Base-by-base conservation (phyloP, 2,113 vertebrate genomes). In the Speoplatyrhinus poulsoni region DNA sequence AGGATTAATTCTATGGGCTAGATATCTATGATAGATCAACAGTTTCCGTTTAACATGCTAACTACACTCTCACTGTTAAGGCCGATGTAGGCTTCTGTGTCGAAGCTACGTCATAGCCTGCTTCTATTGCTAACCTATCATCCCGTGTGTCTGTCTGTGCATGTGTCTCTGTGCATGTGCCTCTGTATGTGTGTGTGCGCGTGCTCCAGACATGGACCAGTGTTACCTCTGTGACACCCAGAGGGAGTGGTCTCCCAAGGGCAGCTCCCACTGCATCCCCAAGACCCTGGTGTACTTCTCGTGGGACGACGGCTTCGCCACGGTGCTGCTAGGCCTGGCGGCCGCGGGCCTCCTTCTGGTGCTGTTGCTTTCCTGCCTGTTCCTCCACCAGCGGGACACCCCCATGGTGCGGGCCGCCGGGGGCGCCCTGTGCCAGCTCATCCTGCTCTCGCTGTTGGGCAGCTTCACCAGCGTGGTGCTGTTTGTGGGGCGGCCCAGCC, bases 371-470 rank as follows among this genome's bases (percentile, higher is more conserved):
- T 91, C 89, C 0, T 69, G 91, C 32, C 91, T 97, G 77, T 96
- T 97, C 76, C 85, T 96, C 7, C 92, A 86, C 82, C 90, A 94
- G 46, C 73, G 92, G 48, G 68, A 91, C 62, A 96, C 95, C 0
- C 95, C 95, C 0, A 86, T 95, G 0, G 96, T 98, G 46, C 95
- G 93, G 57, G 95, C 95, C 0, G 94, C 94, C 0, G 93, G 95
- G 1, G 95, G 94, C 9, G 84, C 72, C 0, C 78, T 98, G 59
- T 94, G 92, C 87, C 94, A 94, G 0, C 71, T 95, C 56, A 96
- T 96, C 60, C 94, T 98, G 4, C 76, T 93, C 62, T 95, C 95
- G 47, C 93, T 96, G 58, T 82, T 93, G 49, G 79, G 93, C 53
- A 94, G 92, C 77, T 96, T 95, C 76, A 69, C 91, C 66, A 95